Base-by-base conservation (phyloP, 92 coral and sea anemone genomes). In the Pocillopora grandis region DNA sequence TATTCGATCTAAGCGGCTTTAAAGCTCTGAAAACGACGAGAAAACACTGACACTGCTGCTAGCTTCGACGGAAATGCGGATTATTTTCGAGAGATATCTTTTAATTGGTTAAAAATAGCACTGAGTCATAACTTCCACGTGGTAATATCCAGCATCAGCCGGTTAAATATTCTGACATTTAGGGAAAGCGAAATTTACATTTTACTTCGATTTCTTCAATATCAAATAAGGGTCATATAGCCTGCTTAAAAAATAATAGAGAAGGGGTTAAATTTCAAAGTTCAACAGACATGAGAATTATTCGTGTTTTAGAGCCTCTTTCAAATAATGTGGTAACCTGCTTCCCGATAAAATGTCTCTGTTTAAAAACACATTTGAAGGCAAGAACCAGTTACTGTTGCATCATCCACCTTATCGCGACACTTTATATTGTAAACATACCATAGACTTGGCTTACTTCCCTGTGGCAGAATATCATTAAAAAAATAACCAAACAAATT, bases 91-190 rank as follows among this genome's bases (percentile, higher is more conserved):
- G 10, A 19, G 70, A 48, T 17, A 83, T 23, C 35, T 62, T 62
- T 49, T 63, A 75, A 42, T 49, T 59, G 82, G 88, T 14, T 67
- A 84, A 84, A 84, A 66, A 84, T 84, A 84, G 76, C 37, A 66
- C 76, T 84, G 88, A 84, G 88, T 84, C 88, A 76, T 84, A 55
- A 65, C 8, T 76, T 76, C 58, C 88, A 84, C 88, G 88, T 84
- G 42, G 66, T 56, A 36, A 69, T 12, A 84, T 64, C 82, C 88
- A 77, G 57, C 88, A 76, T 67, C 16, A 21, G 42, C 10, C 78
- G 6, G 31, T 49, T 16, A 18, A 36, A 18, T 10, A 72, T 72
- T 19, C 10, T 67, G 19, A 37, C 3, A 58, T 8, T n/a, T 27
- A 3, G 19, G 15, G 57, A 27, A 12, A 48, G 7, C 27, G 48